A percentile compares a stretch with the other conserved stretches of the same genome.
Evolutionary conservation across 2,113 vertebrate genomes (phyloP).

Genomic region (Bagarius yarrelli): DNA sequence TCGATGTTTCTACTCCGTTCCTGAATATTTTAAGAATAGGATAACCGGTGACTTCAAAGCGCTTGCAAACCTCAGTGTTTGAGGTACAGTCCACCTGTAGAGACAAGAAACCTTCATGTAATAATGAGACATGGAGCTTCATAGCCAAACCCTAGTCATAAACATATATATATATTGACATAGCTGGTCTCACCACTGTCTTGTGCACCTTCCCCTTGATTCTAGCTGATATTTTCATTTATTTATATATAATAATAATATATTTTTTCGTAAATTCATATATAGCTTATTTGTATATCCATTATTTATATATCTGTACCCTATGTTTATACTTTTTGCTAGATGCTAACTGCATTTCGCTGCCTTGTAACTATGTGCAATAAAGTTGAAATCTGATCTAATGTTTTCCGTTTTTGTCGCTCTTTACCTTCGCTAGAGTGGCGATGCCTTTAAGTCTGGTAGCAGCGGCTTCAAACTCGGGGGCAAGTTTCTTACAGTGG

Average conservation of each 20-base stretch:
- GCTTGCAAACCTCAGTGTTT: constrained; percentile 60
- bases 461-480: constrained; percentile 73
- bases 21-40: constrained; percentile 74
- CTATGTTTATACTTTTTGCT: no score
- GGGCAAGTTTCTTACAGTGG: constrained; percentile 71
- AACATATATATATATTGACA: no score
- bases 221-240: no score
- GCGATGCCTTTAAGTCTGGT: constrained; percentile 64
- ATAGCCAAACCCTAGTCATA: neutral
- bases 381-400: no score
- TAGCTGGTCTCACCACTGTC: no score
- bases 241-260: no score
- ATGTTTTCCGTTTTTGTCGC: neutral
- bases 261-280: no score
- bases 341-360: no score
- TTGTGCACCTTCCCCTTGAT: no score
- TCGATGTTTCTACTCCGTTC: constrained; percentile 62
- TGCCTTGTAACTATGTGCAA: no score
- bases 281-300: no score
- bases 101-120: neutral
- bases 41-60: constrained; percentile 67
- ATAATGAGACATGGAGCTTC: neutral
- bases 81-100: constrained; percentile 71
- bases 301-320: no score
- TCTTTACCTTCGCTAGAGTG: constrained; percentile 67